Evolutionary conservation across 2,888 invertebrate genomes (phyloP).

Genomic region (Chloroclysta siterata): DNA sequence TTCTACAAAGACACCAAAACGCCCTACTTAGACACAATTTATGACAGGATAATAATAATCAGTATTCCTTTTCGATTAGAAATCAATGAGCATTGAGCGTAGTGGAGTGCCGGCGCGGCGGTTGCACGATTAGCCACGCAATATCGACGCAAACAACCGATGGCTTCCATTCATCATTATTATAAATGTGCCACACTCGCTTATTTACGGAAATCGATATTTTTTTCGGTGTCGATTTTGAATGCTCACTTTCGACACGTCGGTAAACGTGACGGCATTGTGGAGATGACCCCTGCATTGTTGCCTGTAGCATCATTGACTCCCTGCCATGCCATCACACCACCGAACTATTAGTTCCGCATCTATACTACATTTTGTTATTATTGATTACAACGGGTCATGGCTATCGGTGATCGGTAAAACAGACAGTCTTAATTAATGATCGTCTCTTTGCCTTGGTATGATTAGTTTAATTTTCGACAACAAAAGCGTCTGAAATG

Average conservation of each 20-base stretch:
- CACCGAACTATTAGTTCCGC: slow-evolving; percentile 73
- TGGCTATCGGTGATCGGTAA: slow-evolving; percentile 67
- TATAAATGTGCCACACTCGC: slow-evolving; percentile 84
- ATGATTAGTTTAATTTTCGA: slow-evolving; percentile 66
- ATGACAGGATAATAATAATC: slow-evolving; percentile 63
- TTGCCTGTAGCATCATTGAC: slow-evolving; percentile 68
- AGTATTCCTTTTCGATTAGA: slow-evolving; percentile 82
- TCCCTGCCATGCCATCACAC: slow-evolving; percentile 57
- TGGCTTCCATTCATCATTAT: slow-evolving; percentile 82
- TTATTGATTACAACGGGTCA: slow-evolving; percentile 81
- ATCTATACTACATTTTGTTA: slow-evolving; percentile 75
- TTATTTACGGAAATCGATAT: slow-evolving; percentile 86
- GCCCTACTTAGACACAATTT: slow-evolving; percentile 78
- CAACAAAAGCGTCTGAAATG: slow-evolving; percentile 60
- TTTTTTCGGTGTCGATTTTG: slow-evolving; percentile 82
- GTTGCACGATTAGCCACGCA: slow-evolving; percentile 78
- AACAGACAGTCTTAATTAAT: slow-evolving; percentile 72
- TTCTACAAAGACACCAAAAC: slow-evolving; percentile 55
- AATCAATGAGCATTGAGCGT: slow-evolving; percentile 66
- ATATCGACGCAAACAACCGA: slow-evolving; percentile 76
- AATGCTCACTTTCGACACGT: slow-evolving; percentile 78
- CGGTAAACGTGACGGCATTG: slow-evolving; percentile 80
- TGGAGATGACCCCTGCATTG: slow-evolving; percentile 77
- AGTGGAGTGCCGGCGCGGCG: slow-evolving; percentile 62
- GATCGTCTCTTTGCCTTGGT: slow-evolving; percentile 56